Percentiles rank a stretch among this genome's conserved stretches.
These are phyloP conservation scores for Channa maculata DNA, from an alignment of 2,113 vertebrate genomes.

Conservation along the genomic window DNA sequence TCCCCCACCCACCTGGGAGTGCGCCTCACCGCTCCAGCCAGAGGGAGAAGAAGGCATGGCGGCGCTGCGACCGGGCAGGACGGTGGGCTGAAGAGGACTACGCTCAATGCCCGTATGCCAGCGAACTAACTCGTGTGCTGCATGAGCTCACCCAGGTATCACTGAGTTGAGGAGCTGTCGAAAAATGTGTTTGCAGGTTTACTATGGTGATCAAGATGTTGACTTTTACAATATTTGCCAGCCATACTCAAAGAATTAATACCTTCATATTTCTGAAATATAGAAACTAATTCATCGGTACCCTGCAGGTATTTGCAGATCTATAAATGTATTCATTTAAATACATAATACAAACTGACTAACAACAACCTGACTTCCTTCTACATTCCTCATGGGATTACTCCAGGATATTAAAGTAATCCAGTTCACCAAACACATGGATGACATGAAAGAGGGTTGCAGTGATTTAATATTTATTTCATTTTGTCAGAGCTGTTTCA, in stretches of 20 bases:
- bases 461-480: slow-evolving; percentile 11
- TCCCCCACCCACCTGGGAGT: slow-evolving; percentile 74
- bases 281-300: slow-evolving; percentile 3
- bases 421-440: slow-evolving; percentile 17
- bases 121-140: slow-evolving; percentile 88
- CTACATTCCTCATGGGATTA: slow-evolving; percentile 25
- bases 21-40: slow-evolving; percentile 52
- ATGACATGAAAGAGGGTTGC: slow-evolving; percentile 12
- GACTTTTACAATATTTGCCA: slow-evolving; percentile 10
- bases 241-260: neutral
- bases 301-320: slow-evolving; percentile 34
- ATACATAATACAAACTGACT: slow-evolving; percentile 16
- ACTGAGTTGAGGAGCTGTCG: neutral
- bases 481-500: neutral
- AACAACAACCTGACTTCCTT: neutral
- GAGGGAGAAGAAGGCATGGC: slow-evolving; percentile 88
- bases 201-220: neutral
- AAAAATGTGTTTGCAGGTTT: neutral
- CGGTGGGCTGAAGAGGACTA: slow-evolving; percentile 91
- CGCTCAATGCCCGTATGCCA: slow-evolving; percentile 89
- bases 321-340: slow-evolving; percentile 14
- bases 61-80: slow-evolving; percentile 87
- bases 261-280: slow-evolving; percentile 5
- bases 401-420: slow-evolving; percentile 21
- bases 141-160: slow-evolving; percentile 90